Base-by-base conservation (phyloP, 2,797 vertebrate species). In the Xenopus petersii region DNA sequence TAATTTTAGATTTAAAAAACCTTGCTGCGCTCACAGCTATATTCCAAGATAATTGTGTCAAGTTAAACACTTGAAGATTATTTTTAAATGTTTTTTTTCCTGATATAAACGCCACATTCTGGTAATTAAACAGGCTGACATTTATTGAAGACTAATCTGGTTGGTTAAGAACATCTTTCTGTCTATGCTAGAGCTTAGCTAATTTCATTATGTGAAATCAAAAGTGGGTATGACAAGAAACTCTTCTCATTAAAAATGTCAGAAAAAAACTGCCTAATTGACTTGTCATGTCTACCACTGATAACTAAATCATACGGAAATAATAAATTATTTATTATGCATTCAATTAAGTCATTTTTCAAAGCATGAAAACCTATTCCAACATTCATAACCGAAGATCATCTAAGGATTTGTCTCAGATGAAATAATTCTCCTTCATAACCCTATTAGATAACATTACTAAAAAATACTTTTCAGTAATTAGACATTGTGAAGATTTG, bases 251-350 rank as follows among this genome's bases (percentile, higher is more conserved):
- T 71, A 66, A 55, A 59, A 71, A 66, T 65, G 74, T 76, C 68
- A 71, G 42, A 71, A 61, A 67, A 60, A 10, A 4, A 21, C 62
- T 1, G 55, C 55, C 49, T 47, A 66, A 66, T 77, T 49, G 71
- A 47, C 48, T 47, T 68, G 59, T 73, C 70, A 67, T 67, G 10
- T 36, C 59, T 36, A 3, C 33, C 6, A 6, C 30, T 71, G 68
- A 71, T 71, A 71, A 66, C 46, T 5, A 36, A 71, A 46, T 49
- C 36, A 71, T 71, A 54, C 16, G 51, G 46, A 61, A 42, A 10
- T 56, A 58, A 70, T 75, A 15, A n/a, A 71, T 76, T 65, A 71
- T 76, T 71, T 71, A 76, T 65, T 58, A 65, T 66, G 17, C 55
- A 54, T 71, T 65, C 10, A 76, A 71, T 76, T 60, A 66, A 48